Percentiles rank a stretch among this genome's conserved stretches.
phyloP scores from a whole-genome alignment of 2,888 invertebrate species.

The Galeopsomyia nigrocyanea region DNA sequence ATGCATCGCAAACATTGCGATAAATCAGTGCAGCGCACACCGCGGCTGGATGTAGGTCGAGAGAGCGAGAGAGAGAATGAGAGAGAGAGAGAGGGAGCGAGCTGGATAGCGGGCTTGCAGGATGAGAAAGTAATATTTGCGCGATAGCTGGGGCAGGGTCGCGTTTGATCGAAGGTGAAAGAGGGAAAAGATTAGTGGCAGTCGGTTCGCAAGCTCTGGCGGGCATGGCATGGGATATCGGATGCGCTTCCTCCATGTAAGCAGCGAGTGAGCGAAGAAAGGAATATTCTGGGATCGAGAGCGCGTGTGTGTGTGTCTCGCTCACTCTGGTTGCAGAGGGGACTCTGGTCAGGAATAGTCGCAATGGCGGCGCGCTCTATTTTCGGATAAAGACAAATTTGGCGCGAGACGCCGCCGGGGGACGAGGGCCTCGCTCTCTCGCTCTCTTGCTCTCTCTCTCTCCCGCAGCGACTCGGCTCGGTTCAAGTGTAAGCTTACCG shows the following conservation, averaged over 20 bases:
- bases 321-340: conserved; percentile 1
- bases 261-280: conserved; percentile 17
- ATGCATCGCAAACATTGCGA: too few species aligned
- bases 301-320: background rate
- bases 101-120: conserved; percentile 44
- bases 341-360: conserved; percentile 65
- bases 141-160: too few species aligned
- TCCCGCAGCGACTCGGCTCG: background rate
- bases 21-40: too few species aligned
- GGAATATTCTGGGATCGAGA: conserved; percentile 11
- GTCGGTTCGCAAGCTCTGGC: too few species aligned
- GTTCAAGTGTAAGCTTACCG: conserved; percentile 68
- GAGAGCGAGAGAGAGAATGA: conserved; percentile 38
- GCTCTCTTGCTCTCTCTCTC: conserved; percentile 14
- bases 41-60: conserved; percentile 15
- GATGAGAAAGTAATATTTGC: conserved; percentile 9
- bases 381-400: conserved; percentile 89
- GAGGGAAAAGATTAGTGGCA: too few species aligned
- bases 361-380: conserved; percentile 64
- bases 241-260: too few species aligned
- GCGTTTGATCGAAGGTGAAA: too few species aligned
- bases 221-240: too few species aligned
- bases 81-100: conserved; percentile 28
- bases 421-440: conserved; percentile 12
- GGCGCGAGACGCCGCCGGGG: conserved; percentile 67